phyloP scores from a whole-genome alignment of 2,113 vertebrate genomes.

The Tenrec ecaudatus region DNA sequence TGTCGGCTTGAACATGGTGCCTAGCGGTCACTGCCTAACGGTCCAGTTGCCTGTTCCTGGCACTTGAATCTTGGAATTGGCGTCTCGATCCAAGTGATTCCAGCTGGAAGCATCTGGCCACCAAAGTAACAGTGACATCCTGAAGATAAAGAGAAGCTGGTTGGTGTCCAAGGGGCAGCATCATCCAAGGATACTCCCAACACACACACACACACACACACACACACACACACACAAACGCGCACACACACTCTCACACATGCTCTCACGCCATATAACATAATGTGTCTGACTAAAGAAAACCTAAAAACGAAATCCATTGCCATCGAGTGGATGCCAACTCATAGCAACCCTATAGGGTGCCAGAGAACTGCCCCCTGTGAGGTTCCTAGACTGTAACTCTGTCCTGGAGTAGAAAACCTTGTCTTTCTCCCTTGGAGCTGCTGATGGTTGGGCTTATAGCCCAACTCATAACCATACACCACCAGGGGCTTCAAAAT shows the following conservation, averaged over 20 bases:
- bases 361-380: no score
- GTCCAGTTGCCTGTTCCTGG: not conserved
- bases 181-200: not conserved
- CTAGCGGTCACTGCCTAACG: not conserved
- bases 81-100: slow-evolving; percentile 11
- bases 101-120: slow-evolving; percentile 12
- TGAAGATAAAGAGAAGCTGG: not conserved
- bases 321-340: no score
- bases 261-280: not conserved
- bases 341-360: no score
- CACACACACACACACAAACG: not conserved
- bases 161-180: not conserved
- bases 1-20: not conserved
- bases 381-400: no score
- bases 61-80: not conserved
- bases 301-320: no score
- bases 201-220: no score
- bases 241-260: no score
- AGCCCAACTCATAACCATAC: no score
- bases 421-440: no score
- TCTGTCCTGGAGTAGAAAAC: no score
- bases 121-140: not conserved
- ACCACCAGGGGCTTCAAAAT: no score
- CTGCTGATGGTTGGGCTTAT: no score
- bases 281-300: not conserved